phyloP scores from a whole-genome alignment of 1,140 invertebrate genomes.

The Manduca sexta region DNA sequence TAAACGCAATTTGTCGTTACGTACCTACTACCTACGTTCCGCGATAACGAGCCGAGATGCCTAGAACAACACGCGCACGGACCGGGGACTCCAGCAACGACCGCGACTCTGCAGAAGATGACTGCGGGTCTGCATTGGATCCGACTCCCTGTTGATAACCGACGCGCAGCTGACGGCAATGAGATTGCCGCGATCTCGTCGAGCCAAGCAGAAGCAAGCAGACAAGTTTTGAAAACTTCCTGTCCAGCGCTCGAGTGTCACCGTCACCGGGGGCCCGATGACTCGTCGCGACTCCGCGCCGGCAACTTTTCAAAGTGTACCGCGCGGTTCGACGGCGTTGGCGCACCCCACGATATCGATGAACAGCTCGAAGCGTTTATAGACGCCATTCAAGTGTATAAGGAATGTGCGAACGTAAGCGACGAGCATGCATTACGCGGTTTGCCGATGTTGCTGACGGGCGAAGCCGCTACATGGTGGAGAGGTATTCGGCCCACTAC shows the following conservation, averaged over 20 bases:
- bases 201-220: neutral
- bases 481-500: no score
- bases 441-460: no score
- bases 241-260: neutral
- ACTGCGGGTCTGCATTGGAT: neutral
- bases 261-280: neutral
- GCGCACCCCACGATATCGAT: neutral
- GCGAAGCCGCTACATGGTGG: no score
- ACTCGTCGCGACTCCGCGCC: no score
- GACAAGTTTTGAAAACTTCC: neutral
- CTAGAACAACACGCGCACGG: neutral
- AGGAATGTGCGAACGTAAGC: conserved; percentile 13
- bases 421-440: conserved; percentile 2
- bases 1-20: no score
- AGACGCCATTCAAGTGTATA: conserved; percentile 9
- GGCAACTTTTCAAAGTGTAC: no score
- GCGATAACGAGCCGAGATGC: neutral
- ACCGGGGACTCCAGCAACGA: neutral
- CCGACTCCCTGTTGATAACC: neutral
- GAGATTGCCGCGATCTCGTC: neutral
- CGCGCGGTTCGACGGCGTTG: neutral
- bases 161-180: neutral
- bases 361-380: conserved; percentile 13
- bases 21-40: neutral
- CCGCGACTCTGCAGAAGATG: neutral